A percentile compares a stretch with the other conserved stretches of the same genome.
phyloP scores from a whole-genome alignment of 2,113 vertebrate species.

The Neogale vison region DNA sequence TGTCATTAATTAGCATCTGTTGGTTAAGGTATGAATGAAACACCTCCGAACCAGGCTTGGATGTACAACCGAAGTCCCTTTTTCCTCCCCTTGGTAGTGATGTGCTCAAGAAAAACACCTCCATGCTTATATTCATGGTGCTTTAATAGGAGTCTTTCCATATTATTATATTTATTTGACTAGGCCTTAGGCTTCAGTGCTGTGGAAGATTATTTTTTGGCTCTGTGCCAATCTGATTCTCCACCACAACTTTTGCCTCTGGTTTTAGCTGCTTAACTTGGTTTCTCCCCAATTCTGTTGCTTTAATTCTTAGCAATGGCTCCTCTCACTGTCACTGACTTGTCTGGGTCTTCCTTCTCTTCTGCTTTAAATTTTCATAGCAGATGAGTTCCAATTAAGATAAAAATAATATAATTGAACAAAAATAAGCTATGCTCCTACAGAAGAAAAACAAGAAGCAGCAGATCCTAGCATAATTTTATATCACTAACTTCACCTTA shows the following conservation, averaged over 20 bases:
- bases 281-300: neutral
- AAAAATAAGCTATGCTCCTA: neutral
- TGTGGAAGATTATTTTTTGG: neutral
- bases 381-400: neutral
- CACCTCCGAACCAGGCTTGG: neutral
- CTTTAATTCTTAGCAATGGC: neutral
- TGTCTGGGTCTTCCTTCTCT: neutral
- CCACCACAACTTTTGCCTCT: neutral
- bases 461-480: slow-evolving; percentile 13
- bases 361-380: neutral
- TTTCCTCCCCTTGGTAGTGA: neutral
- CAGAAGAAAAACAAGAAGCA: slow-evolving; percentile 24
- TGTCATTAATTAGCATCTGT: neutral
- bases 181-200: neutral
- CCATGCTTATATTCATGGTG: neutral
- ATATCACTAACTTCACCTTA: slow-evolving; percentile 22
- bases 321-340: neutral
- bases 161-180: neutral
- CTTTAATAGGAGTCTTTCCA: neutral
- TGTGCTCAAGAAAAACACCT: neutral
- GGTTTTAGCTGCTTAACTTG: neutral
- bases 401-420: slow-evolving; percentile 32
- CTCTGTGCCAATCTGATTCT: neutral
- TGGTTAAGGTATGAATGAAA: neutral
- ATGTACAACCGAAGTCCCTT: neutral